phyloP scores from a whole-genome alignment of 1,140 invertebrate genomes.

The Potamilus streckersoni region DNA sequence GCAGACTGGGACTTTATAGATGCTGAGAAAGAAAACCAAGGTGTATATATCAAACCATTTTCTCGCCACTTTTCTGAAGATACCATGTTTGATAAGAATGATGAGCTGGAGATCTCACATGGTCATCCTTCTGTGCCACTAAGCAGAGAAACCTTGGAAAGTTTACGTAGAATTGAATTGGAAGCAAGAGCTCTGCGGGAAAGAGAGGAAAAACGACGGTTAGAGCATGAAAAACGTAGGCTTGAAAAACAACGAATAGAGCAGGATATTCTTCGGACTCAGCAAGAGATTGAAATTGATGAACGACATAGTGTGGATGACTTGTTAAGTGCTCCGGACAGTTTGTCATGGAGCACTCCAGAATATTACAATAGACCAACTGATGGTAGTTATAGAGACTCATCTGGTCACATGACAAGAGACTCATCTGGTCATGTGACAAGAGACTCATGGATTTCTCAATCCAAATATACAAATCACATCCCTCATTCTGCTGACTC shows the following conservation, averaged over 20 bases:
- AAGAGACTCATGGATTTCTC: no score
- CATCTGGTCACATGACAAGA: no score
- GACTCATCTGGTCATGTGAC: no score
- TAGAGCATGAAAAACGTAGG: conserved; percentile 68
- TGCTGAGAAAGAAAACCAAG: conserved; percentile 31
- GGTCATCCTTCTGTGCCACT: conserved; percentile 37
- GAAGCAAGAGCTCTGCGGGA: conserved; percentile 50
- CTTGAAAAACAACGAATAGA: conserved; percentile 74
- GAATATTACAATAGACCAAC: no score
- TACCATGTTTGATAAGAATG: conserved; percentile 53
- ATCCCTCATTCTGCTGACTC: neutral
- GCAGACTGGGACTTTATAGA: conserved; percentile 46
- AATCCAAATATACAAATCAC: no score
- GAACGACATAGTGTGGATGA: conserved; percentile 67
- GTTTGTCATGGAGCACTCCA: no score
- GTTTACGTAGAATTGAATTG: conserved; percentile 50
- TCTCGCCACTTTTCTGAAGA: conserved; percentile 54
- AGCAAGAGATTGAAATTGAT: conserved; percentile 76
- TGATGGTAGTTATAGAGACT: no score
- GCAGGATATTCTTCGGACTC: conserved; percentile 74
- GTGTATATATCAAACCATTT: conserved; percentile 28
- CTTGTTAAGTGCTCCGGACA: conserved; percentile 40
- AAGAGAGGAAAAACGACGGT: conserved; percentile 50
- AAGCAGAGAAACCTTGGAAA: conserved; percentile 48
- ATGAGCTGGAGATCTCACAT: conserved; percentile 57